A percentile compares a stretch with the other conserved stretches of the same genome.
phyloP scores from a whole-genome alignment of 2,797 vertebrate species.

The Momotus momota region DNA sequence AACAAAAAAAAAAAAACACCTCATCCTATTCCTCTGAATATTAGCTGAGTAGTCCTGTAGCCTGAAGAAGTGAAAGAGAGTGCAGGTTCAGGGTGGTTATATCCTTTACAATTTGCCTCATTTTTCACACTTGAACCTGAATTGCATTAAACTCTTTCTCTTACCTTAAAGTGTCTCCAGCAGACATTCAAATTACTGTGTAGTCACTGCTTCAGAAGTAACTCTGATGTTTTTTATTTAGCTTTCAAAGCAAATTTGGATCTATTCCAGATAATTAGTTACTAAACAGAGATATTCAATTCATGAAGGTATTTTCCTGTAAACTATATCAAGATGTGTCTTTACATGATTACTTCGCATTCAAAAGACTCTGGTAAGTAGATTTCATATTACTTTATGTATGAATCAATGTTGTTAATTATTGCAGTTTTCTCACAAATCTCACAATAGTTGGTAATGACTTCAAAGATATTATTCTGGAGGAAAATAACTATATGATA shows the following conservation, averaged over 20 bases:
- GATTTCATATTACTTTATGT: neutral
- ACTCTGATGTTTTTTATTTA: neutral
- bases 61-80: neutral
- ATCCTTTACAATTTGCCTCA: neutral
- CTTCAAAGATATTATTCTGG: neutral
- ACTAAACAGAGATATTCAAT: neutral
- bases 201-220: neutral
- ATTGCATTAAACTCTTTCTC: neutral
- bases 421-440: neutral
- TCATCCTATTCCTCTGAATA: neutral
- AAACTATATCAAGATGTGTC: neutral
- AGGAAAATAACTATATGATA: neutral
- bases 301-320: conserved; percentile 5
- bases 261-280: neutral
- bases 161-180: neutral
- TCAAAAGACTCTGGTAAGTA: neutral
- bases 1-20: no score
- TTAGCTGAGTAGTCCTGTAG: neutral
- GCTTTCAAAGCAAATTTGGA: conserved; percentile 36
- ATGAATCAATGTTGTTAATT: neutral
- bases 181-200: neutral
- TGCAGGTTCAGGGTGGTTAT: neutral
- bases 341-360: neutral
- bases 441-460: neutral
- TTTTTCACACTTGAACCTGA: conserved; percentile 6